Conservation (phyloP, 1,140 invertebrate species). For the Berghia stephanieae region DNA sequence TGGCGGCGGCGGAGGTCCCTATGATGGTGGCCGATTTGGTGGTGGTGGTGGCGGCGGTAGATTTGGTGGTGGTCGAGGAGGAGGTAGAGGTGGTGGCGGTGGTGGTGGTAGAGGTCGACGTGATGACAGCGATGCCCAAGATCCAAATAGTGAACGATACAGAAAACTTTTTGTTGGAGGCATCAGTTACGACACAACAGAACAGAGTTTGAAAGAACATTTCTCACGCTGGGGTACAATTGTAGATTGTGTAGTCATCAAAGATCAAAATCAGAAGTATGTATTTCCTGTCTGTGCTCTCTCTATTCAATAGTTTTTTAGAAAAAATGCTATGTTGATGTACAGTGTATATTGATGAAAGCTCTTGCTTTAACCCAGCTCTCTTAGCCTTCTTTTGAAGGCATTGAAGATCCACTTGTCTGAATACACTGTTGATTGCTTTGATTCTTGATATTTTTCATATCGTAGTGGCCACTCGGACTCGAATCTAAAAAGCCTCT, state of each 20-base stretch:
- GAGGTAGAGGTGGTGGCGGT: slow-evolving; percentile 22
- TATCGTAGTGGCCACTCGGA: no score
- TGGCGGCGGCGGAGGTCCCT: neutral
- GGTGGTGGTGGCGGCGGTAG: slow-evolving; percentile 13
- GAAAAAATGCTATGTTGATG: no score
- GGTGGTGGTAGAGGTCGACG: slow-evolving; percentile 10
- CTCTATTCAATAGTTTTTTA: no score
- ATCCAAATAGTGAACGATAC: slow-evolving; percentile 49
- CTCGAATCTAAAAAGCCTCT: no score
- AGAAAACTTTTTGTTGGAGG: slow-evolving; percentile 84
- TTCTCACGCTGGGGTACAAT: slow-evolving; percentile 98
- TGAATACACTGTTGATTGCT: no score
- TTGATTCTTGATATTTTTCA: no score
- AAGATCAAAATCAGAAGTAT: slow-evolving; percentile 79
- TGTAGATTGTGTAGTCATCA: slow-evolving; percentile 98
- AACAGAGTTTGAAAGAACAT: slow-evolving; percentile 89
- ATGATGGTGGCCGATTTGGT: slow-evolving; percentile 6
- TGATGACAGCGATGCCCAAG: slow-evolving; percentile 30
- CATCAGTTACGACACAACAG: slow-evolving; percentile 76
- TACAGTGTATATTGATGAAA: no score
- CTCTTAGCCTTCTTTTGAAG: neutral
- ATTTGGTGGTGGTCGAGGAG: slow-evolving; percentile 15
- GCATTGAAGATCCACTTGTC: neutral
- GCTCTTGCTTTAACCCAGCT: no score
- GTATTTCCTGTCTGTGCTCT: neutral